Evolutionary conservation across 2,888 invertebrate genomes (phyloP), one percentile per base, ranked within the genome.

Genomic region (Azorinus chamasolen): DNA sequence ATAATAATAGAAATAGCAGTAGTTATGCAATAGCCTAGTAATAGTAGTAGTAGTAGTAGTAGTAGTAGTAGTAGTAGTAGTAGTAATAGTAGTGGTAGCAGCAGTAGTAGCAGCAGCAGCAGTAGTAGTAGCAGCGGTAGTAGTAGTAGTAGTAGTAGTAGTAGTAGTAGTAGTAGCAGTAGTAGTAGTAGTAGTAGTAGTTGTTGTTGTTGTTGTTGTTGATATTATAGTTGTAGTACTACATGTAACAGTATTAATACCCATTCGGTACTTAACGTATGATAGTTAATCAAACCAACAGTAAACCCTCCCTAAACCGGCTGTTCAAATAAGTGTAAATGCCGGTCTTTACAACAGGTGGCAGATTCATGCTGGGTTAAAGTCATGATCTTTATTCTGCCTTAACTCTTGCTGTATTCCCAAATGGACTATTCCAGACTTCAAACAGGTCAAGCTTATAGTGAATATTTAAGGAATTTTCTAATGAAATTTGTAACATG

Each of bases 61-160:
- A 45, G 45, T 45, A 45, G 45, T 45, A 45, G 6, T 8, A 8
- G 45, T 45, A 45, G 45, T 8, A 45, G 45, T 14, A 8, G 45
- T 8, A 45, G 45, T 8, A 45, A 16, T 45, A 45, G 45, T 45
- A 45, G 45, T 45, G 14, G 45, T 45, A 45, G 41, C 16, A 45
- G 14, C 20, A 45, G 45, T 8, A 45, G 45, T 41, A 41, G 41
- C 16, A 41, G 41, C 16, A 41, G 41, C 41, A 41, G 41, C 8
- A 41, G 41, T 41, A 41, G 41, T 41, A 41, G 41, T 12, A 41
- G 41, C 16, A 41, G 41, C 41, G 14, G 41, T 12, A 41, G 41
- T 41, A 41, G 41, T 41, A 41, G 41, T 41, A 41, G 41, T 41
- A 41, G 41, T 41, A 41, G 41, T 41, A 41, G 41, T 41, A 41